Conservation (phyloP, 2,888 invertebrate species). For the Pardosa pseudoannulata region DNA sequence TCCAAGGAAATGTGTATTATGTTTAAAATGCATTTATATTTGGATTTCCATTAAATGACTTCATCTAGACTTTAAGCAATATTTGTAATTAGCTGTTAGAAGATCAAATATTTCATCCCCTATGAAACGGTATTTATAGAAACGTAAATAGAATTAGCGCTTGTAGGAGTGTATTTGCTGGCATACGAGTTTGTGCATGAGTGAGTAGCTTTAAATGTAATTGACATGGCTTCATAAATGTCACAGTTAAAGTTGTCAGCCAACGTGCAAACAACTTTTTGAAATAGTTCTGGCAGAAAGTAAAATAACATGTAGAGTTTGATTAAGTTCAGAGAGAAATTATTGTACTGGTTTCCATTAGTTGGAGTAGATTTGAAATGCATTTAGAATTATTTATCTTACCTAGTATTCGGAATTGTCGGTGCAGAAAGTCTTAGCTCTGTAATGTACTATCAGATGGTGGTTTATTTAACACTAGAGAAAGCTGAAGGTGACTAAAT, state of each 20-base stretch:
- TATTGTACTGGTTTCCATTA: neutral
- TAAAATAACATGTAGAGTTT: neutral
- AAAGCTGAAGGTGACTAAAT: neutral
- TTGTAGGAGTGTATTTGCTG: neutral
- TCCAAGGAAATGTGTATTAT: too few relatives aligned
- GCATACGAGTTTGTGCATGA: neutral
- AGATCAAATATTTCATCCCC: too few relatives aligned
- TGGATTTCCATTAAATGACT: too few relatives aligned
- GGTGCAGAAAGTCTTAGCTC: neutral
- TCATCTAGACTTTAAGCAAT: too few relatives aligned
- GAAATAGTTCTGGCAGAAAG: neutral
- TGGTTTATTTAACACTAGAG: neutral
- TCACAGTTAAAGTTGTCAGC: neutral
- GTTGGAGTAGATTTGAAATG: neutral
- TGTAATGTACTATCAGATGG: neutral
- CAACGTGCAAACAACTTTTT: neutral
- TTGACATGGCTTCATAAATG: neutral
- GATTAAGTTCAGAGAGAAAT: neutral
- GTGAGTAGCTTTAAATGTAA: neutral
- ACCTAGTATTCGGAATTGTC: neutral
- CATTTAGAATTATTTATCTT: neutral
- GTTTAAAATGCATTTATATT: too few relatives aligned
- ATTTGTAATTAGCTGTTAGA: too few relatives aligned
- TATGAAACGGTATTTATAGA: too few relatives aligned
- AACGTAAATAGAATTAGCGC: too few relatives aligned